These are phyloP conservation scores for Octomys mimax DNA, from an alignment of 2,797 vertebrate species.

Conservation along the genomic window DNA sequence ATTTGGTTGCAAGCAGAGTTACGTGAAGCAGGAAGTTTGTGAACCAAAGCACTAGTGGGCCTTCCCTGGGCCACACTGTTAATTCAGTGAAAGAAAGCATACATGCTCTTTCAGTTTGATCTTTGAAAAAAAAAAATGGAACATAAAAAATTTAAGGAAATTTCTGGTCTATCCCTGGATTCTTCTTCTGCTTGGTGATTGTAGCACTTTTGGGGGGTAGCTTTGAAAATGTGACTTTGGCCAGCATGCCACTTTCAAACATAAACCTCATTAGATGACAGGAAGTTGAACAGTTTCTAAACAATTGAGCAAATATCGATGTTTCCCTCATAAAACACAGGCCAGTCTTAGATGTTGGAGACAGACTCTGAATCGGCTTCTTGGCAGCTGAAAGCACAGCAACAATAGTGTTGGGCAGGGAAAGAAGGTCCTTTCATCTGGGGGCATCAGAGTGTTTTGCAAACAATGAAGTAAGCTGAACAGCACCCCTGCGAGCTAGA, in stretches of 20 bases:
- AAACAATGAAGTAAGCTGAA: neutral
- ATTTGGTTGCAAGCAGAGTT: neutral
- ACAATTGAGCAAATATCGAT: neutral
- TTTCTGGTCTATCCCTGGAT: constrained; percentile 69
- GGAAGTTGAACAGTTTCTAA: constrained; percentile 64
- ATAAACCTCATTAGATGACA: constrained; percentile 71
- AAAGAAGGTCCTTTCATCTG: neutral
- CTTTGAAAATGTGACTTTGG: constrained; percentile 73
- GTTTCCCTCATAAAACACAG: neutral
- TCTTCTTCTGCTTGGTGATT: constrained; percentile 48
- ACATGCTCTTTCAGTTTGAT: constrained; percentile 71
- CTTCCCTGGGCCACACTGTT: constrained; percentile 47
- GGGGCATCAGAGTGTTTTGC: neutral
- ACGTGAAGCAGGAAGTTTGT: neutral
- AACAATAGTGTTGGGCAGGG: neutral
- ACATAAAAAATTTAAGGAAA: constrained; percentile 53
- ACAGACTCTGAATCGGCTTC: neutral
- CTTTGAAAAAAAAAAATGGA: neutral
- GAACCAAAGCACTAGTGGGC: neutral
- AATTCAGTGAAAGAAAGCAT: constrained; percentile 70
- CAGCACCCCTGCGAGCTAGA: neutral
- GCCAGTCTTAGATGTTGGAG: neutral
- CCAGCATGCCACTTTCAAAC: constrained; percentile 61
- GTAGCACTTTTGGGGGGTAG: constrained; percentile 51
- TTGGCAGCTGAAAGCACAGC: constrained; percentile 10